Base-by-base conservation (phyloP, 2,888 invertebrate species). In the Sceliomorpha sp. region DNA sequence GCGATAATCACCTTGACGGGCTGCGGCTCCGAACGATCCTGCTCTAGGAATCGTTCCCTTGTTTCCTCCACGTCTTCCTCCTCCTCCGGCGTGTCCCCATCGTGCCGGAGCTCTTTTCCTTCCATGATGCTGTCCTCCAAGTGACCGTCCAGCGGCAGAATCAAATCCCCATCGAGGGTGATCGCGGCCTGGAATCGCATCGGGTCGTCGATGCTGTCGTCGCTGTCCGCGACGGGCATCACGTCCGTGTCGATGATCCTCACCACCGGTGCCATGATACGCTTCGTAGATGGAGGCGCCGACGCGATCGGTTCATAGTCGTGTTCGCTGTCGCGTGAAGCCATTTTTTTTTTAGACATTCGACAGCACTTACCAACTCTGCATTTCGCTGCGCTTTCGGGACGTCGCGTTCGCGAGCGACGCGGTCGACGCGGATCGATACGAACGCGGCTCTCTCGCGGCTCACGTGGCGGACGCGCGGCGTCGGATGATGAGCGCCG, bases 281-380 rank as follows among this genome's bases (percentile, higher is more conserved):
- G 50, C 9, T 64, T 68, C 34, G 50, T 20, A 56, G 70, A 55
- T 40, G 77, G 72, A 53, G 89, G 89, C 72, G 94, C 93, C 80
- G 93, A 93, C 86, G 94, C 94, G 88, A 96, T 94, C 78, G 95
- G 95, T 91, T 96, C 96, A 90, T 96, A 96, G 89, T 96, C 95
- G 92, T 96, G 96, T 91, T 96, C 96, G 91, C 96, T 96, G 91
- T 79, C 92, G 92, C 77, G 77, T 84, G 73, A 79, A 77, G 76
- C 75, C 77, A 84, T 82, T 24, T 1, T 20, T 5, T 29, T n/a
- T 26, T 58, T 37, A 42, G 15, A 6, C 8, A 8, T 8, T 4
- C 4, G n/a, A 27, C 12, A n/a, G 14, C 8, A 8, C 24, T 2
- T 40, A 39, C 39, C 24, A 24, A 44, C 32, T 51, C 32, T 62